Conservation (phyloP, 2,888 invertebrate genomes). For the Sminthurides aquaticus region DNA sequence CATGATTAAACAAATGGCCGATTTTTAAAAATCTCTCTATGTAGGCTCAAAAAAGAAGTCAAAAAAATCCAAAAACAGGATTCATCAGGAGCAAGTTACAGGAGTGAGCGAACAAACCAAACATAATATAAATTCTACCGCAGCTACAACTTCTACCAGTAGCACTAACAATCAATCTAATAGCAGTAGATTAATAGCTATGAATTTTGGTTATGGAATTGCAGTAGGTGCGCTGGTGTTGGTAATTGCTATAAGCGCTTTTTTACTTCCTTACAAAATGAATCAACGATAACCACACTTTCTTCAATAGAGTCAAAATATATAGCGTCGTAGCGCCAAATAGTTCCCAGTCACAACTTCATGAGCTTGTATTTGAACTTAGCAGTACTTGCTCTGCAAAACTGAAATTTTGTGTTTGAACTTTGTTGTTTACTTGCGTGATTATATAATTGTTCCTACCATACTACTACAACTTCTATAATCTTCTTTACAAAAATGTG, state of each 20-base stretch:
- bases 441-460: too few species aligned
- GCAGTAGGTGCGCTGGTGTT: slow-evolving; percentile 23
- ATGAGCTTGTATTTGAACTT: neutral
- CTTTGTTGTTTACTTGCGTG: too few species aligned
- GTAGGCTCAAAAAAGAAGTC: slow-evolving; percentile 7
- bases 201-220: slow-evolving; percentile 17
- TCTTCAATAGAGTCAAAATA: too few species aligned
- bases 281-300: slow-evolving; percentile 8
- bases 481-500: too few species aligned
- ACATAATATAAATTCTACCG: neutral
- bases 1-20: neutral
- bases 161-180: neutral
- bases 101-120: neutral
- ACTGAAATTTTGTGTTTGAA: too few species aligned
- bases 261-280: slow-evolving; percentile 22
- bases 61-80: neutral
- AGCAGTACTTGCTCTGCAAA: too few species aligned
- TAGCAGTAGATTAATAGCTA: too few species aligned
- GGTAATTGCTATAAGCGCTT: slow-evolving; percentile 20
- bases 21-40: neutral
- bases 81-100: neutral
- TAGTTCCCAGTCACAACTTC: too few species aligned
- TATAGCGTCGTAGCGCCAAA: too few species aligned
- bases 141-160: neutral
- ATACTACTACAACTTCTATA: too few species aligned